Conservation (phyloP, 2,888 invertebrate species). For the Heliconius cydno region DNA sequence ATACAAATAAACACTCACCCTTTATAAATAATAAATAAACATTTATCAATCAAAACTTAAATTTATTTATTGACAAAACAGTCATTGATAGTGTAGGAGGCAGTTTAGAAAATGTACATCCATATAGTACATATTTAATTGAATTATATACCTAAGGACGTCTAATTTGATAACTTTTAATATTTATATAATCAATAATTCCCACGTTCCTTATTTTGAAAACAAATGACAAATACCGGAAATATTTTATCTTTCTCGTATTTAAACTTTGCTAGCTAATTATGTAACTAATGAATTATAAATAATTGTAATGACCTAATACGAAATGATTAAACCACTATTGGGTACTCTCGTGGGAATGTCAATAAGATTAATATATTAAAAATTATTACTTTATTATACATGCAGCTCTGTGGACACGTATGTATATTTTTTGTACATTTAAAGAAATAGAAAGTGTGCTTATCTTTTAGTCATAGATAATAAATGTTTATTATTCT, state of each 20-base stretch:
- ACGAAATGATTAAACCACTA: conserved; percentile 28
- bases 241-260: conserved; percentile 45
- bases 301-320: conserved; percentile 30
- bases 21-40: neutral
- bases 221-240: conserved; percentile 48
- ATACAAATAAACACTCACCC: too few relatives aligned
- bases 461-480: neutral
- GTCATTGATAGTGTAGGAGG: neutral
- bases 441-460: neutral
- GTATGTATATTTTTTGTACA: neutral
- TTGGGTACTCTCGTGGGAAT: conserved; percentile 32
- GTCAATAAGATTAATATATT: conserved; percentile 23
- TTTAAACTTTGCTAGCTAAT: conserved; percentile 16
- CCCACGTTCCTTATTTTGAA: conserved; percentile 53
- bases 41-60: conserved; percentile 4
- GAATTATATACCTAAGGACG: neutral
- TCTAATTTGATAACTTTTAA: neutral
- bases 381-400: neutral
- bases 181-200: conserved; percentile 46
- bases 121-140: neutral
- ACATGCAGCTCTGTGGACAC: neutral
- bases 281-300: conserved; percentile 24
- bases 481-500: too few relatives aligned
- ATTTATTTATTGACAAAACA: neutral
- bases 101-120: neutral